Evolutionary conservation across 2,888 invertebrate species (phyloP).

Genomic region (Acronicta aceris): DNA sequence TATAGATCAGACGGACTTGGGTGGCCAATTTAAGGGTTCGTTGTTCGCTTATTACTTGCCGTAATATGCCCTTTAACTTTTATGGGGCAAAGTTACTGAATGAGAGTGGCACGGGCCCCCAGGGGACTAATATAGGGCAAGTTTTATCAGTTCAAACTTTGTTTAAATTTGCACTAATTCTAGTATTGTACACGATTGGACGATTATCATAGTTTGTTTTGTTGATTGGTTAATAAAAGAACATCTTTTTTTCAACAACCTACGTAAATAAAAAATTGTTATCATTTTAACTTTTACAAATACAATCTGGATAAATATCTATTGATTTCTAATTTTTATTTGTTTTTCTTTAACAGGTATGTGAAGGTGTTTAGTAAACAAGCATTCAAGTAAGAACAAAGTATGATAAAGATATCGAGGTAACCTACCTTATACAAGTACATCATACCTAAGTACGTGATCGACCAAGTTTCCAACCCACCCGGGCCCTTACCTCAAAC

Average conservation of each 20-base stretch:
- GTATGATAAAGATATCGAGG: constrained; percentile 10
- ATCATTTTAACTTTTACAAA: not conserved
- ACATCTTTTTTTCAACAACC: no score
- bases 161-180: constrained; percentile 79
- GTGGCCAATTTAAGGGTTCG: constrained; percentile 79
- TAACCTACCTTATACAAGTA: not conserved
- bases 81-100: constrained; percentile 84
- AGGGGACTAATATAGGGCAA: constrained; percentile 80
- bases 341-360: constrained; percentile 50
- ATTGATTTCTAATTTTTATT: not conserved
- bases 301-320: not conserved
- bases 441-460: constrained; percentile 19
- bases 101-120: constrained; percentile 68
- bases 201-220: constrained; percentile 35
- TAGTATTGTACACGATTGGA: constrained; percentile 59
- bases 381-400: constrained; percentile 23
- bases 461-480: constrained; percentile 36
- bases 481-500: constrained; percentile 46
- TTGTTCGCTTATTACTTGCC: constrained; percentile 86
- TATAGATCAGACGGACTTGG: constrained; percentile 74
- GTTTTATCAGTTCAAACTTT: constrained; percentile 80
- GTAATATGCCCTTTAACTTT: constrained; percentile 88
- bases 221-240: not conserved
- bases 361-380: constrained; percentile 18
- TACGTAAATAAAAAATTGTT: not conserved